Evolutionary conservation across 2,888 invertebrate genomes (phyloP).

Genomic region (Apantesis nais): DNA sequence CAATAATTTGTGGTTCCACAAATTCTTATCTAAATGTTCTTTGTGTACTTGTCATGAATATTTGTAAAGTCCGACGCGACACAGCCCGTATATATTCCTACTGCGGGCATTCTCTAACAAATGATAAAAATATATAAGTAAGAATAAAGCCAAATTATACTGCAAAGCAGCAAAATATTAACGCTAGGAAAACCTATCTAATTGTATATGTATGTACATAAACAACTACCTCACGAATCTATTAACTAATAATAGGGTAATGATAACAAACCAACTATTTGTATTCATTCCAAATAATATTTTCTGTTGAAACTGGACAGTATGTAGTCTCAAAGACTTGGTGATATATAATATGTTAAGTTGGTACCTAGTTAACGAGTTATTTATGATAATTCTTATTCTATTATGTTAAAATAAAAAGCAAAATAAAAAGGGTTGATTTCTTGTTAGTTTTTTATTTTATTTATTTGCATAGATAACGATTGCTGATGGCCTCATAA

Average conservation of each 20-base stretch:
- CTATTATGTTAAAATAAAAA: not conserved
- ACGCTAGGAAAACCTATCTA: not conserved
- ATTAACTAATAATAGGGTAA: not conserved
- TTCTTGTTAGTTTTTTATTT: not conserved
- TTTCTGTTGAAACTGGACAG: not conserved
- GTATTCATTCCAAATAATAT: not conserved
- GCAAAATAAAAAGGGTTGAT: slow-evolving; percentile 3
- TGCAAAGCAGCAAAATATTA: not conserved
- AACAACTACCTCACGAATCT: not conserved
- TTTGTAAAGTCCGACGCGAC: too few relatives aligned
- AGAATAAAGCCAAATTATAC: not conserved
- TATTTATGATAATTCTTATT: not conserved
- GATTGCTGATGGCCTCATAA: too few relatives aligned
- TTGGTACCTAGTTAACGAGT: not conserved
- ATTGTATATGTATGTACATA: not conserved
- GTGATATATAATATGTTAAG: slow-evolving; percentile 12
- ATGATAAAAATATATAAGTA: too few relatives aligned
- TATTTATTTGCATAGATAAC: too few relatives aligned
- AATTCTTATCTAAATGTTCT: too few relatives aligned
- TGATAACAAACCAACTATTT: not conserved
- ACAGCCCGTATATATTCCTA: too few relatives aligned
- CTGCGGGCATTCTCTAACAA: too few relatives aligned
- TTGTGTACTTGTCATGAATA: too few relatives aligned
- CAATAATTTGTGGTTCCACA: too few relatives aligned
- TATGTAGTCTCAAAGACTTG: slow-evolving; percentile 1